These are phyloP conservation scores for Lucilia sericata DNA, from an alignment of 1,140 invertebrate species.

Conservation along the genomic window DNA sequence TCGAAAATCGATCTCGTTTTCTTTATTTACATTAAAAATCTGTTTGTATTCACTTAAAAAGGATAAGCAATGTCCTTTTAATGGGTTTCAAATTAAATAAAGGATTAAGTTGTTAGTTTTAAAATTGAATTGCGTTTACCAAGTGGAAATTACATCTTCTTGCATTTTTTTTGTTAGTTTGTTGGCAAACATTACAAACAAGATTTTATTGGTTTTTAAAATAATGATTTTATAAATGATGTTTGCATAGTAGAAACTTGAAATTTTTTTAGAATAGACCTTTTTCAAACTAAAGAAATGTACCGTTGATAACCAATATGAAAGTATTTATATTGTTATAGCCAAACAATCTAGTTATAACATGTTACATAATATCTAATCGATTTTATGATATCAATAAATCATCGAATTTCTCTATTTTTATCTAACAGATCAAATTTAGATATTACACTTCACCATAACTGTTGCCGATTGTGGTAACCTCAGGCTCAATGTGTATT, in stretches of 20 bases:
- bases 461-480: too few species aligned
- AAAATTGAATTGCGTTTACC: constrained; percentile 65
- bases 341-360: too few species aligned
- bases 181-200: not conserved
- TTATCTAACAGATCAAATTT: too few species aligned
- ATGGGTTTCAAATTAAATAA: constrained; percentile 69
- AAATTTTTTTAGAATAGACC: too few species aligned
- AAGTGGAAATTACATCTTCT: constrained; percentile 51
- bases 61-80: constrained; percentile 69
- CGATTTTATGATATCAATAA: too few species aligned
- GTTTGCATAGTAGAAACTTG: not conserved
- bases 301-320: too few species aligned
- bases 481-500: too few species aligned
- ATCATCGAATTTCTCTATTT: too few species aligned
- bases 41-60: constrained; percentile 69
- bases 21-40: constrained; percentile 68
- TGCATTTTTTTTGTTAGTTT: not conserved
- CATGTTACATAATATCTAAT: too few species aligned
- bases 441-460: too few species aligned
- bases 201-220: constrained; percentile 5
- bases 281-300: too few species aligned
- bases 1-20: constrained; percentile 66
- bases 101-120: constrained; percentile 68
- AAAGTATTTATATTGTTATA: too few species aligned
- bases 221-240: constrained; percentile 13